phyloP scores from a whole-genome alignment of 2,113 vertebrate genomes.

The Phyllostomus hastatus region DNA sequence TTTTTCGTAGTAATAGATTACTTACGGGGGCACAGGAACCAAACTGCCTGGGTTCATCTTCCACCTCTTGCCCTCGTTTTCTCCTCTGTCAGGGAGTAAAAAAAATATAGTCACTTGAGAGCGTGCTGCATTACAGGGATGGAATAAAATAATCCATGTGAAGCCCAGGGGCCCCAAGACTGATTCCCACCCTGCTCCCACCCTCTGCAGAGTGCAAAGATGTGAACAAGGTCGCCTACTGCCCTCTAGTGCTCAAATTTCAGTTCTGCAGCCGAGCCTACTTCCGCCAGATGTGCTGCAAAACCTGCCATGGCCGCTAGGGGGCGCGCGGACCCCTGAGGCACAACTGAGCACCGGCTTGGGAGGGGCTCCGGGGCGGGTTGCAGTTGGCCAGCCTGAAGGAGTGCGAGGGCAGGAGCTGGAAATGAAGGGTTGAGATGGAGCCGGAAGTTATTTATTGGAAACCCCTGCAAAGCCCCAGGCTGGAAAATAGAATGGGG shows the following conservation, averaged over 20 bases:
- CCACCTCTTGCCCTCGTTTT: not conserved
- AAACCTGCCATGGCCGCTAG: slow-evolving; percentile 96
- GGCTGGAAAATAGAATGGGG: not conserved
- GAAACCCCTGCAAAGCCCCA: slow-evolving; percentile 15
- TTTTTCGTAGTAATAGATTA: not conserved
- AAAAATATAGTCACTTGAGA: not conserved
- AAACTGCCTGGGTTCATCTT: not conserved
- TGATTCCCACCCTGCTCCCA: not conserved
- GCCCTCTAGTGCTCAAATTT: slow-evolving; percentile 99
- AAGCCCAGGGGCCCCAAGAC: not conserved
- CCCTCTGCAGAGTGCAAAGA: slow-evolving; percentile 94
- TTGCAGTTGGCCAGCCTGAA: not conserved
- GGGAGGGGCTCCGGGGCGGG: not conserved
- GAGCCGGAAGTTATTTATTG: slow-evolving; percentile 71
- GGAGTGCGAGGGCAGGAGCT: not conserved
- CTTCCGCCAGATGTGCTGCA: slow-evolving; percentile 99
- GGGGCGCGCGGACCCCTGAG: not conserved
- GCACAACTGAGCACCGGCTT: not conserved
- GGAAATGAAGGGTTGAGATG: not conserved
- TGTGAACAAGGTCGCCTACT: slow-evolving; percentile 99
- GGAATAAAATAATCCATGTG: not conserved
- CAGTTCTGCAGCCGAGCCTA: slow-evolving; percentile 99
- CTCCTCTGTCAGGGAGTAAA: not conserved
- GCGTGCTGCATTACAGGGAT: not conserved
- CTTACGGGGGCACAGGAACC: not conserved